Evolutionary conservation across 2,888 invertebrate species (phyloP), one percentile per base, ranked within the genome.

Genomic region (Idaea biselata): DNA sequence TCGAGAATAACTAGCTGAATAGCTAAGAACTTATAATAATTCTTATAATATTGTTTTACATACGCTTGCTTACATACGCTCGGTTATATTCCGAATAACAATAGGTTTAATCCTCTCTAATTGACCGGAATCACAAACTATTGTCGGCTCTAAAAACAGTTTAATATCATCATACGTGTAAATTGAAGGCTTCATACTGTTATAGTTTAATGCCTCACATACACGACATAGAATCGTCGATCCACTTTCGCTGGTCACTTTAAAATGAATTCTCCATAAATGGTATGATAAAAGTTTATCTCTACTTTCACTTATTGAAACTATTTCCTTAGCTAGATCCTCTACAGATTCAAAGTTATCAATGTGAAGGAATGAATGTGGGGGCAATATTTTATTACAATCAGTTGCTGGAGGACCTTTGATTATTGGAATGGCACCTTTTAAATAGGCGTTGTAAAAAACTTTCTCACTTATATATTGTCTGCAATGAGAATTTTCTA

Each of bases 381-480:
- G 93, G 0, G 94, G 94, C 44, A 94, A 75, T 5, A 94, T 72
- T 61, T 78, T 82, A n/a, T 76, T 68, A 68, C 69, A 69, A 33
- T 71, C 93, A 93, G 65, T 86, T 87, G 0, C 70, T 11, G 86
- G 74, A 1, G 93, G 82, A 1, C 94, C 94, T 93, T 94, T 93
- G 33, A 94, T 93, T 17, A 94, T 82, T 0, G 94, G 94, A 8
- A 94, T 89, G 0, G 93, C 82, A 57, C 86, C 83, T 74, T 94
- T 94, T 0, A 80, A 72, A 69, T 91, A 94, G 0, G 93, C 93
- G 70, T 94, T 93, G 93, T 94, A 94, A 84, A 93, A 94, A 0
- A 94, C 75, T 76, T 95, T 95, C 71, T 95, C 94, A 0, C 94
- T 95, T 55, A 94, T 78, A 69, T 95, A 95, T 72, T 94, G 93